Percentiles rank a stretch among this genome's conserved stretches.
Conservation (phyloP, 2,888 invertebrate species). For the Charanyca ferruginea region DNA sequence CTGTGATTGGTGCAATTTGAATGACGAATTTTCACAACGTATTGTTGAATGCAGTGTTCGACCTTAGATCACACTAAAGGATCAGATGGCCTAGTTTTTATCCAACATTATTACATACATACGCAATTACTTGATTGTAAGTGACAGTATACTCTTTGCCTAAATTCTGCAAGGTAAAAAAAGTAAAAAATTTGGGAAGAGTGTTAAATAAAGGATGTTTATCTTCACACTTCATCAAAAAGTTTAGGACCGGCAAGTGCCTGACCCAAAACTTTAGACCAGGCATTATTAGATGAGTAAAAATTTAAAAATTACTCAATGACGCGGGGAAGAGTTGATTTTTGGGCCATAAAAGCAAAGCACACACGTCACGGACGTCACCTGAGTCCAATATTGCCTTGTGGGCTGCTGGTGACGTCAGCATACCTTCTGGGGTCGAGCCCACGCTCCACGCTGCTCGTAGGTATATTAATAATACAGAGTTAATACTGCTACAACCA, state of each 20-base stretch:
- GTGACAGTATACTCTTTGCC: not conserved
- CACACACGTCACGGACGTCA: slow-evolving; percentile 59
- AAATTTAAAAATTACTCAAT: slow-evolving; percentile 41
- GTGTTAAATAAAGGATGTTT: no score
- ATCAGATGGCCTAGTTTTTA: slow-evolving; percentile 39
- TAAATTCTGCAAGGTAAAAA: not conserved
- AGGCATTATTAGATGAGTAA: slow-evolving; percentile 30
- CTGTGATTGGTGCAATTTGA: slow-evolving; percentile 40
- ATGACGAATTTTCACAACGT: slow-evolving; percentile 39
- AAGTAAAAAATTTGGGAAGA: no score
- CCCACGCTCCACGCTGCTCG: slow-evolving; percentile 73
- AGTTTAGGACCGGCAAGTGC: no score
- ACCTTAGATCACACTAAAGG: slow-evolving; percentile 21
- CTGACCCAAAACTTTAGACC: no score
- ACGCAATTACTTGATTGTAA: slow-evolving; percentile 6
- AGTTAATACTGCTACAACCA: slow-evolving; percentile 58
- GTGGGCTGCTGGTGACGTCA: slow-evolving; percentile 75
- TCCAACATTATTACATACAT: slow-evolving; percentile 15
- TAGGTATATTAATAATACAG: slow-evolving; percentile 59
- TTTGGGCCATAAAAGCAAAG: slow-evolving; percentile 52
- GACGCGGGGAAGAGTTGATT: slow-evolving; percentile 46
- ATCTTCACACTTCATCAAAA: no score
- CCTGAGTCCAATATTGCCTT: slow-evolving; percentile 51
- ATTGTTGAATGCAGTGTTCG: slow-evolving; percentile 27
- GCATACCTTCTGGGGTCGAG: slow-evolving; percentile 71